Percentiles rank a stretch among this genome's conserved stretches.
phyloP scores from a whole-genome alignment of 2,797 vertebrate species.

The Vespertilio murinus region DNA sequence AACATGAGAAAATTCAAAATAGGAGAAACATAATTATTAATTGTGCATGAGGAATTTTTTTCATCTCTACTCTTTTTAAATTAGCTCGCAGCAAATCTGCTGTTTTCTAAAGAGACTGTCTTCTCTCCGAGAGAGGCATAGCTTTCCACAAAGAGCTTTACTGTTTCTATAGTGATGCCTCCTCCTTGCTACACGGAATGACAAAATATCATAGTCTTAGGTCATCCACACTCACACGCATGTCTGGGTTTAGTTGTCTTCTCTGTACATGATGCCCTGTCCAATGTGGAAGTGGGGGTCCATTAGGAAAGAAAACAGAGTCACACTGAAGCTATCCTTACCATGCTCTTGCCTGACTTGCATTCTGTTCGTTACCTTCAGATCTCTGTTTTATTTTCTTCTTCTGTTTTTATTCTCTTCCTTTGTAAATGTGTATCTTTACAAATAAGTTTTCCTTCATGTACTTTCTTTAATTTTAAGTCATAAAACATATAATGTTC shows the following conservation, averaged over 20 bases:
- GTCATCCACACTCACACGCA: not conserved
- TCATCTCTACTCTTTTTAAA: not conserved
- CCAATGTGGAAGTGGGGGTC: not conserved
- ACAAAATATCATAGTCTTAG: not conserved
- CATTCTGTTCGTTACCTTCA: not conserved
- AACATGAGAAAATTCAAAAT: slow-evolving; percentile 27
- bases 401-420: not conserved
- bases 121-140: not conserved
- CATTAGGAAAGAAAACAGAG: not conserved
- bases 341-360: not conserved
- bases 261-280: not conserved
- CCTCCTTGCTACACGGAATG: not conserved
- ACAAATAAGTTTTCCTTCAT: not conserved
- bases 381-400: not conserved
- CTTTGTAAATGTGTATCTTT: not conserved
- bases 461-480: not conserved
- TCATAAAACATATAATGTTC: not conserved
- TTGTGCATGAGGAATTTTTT: not conserved
- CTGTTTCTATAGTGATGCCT: slow-evolving; percentile 1
- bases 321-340: not conserved
- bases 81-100: slow-evolving; percentile 20
- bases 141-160: not conserved
- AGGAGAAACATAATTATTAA: slow-evolving; percentile 30
- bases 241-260: not conserved
- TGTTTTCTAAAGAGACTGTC: slow-evolving; percentile 44